These are phyloP conservation scores for Spisula solida DNA, from an alignment of 2,888 invertebrate species.

Conservation along the genomic window DNA sequence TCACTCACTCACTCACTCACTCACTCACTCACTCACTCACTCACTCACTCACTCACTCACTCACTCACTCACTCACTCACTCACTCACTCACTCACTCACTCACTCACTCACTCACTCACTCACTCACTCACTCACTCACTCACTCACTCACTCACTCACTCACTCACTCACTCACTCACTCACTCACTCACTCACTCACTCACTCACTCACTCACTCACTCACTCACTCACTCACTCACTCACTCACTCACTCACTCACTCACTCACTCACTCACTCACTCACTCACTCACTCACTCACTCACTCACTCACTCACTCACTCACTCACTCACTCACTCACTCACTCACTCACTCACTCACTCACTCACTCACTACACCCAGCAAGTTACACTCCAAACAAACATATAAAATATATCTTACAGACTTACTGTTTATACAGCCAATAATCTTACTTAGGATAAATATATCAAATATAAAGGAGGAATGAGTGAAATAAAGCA, in stretches of 20 bases:
- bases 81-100: constrained; percentile 47
- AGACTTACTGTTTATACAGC: too few species aligned
- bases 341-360: too few species aligned
- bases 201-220: constrained; percentile 27
- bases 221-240: constrained; percentile 15
- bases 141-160: constrained; percentile 35
- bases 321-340: too few species aligned
- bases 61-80: too few species aligned
- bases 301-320: too few species aligned
- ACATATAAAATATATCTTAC: too few species aligned
- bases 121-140: constrained; percentile 58
- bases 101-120: constrained; percentile 57
- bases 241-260: constrained; percentile 15
- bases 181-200: constrained; percentile 31
- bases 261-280: constrained; percentile 9
- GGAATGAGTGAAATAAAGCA: background rate
- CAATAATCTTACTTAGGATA: background rate
- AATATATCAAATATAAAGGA: background rate
- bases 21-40: too few species aligned
- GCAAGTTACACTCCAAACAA: background rate
- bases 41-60: too few species aligned
- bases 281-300: background rate
- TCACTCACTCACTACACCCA: background rate
- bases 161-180: constrained; percentile 20
- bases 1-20: background rate